Conservation (phyloP, 2,797 vertebrate species). For the Cirrhinus mrigala region DNA sequence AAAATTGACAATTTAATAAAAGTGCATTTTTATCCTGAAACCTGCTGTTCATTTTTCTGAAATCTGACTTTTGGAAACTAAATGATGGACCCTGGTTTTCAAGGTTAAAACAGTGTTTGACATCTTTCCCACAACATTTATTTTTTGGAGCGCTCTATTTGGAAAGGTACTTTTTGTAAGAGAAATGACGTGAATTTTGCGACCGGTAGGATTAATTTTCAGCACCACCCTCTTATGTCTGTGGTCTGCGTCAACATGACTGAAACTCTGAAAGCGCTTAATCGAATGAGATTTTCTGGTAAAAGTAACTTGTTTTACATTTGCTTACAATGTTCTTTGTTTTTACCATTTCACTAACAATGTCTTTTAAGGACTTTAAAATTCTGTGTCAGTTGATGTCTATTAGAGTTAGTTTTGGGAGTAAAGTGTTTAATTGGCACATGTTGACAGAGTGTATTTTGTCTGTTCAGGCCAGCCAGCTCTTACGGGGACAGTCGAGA, state of each 20-base stretch:
- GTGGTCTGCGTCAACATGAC: background rate
- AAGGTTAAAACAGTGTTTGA: background rate
- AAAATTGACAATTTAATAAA: background rate
- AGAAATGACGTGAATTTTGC: background rate
- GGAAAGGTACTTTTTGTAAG: background rate
- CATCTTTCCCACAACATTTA: background rate
- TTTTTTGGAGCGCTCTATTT: background rate
- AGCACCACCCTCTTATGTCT: background rate
- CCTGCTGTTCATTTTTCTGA: background rate
- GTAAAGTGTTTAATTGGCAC: background rate
- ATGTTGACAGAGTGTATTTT: slow-evolving; percentile 34
- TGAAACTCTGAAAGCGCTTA: background rate
- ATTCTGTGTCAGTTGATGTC: background rate
- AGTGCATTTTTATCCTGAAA: background rate
- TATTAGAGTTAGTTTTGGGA: background rate
- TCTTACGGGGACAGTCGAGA: slow-evolving; percentile 78
- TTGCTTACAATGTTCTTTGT: background rate
- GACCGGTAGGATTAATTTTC: background rate
- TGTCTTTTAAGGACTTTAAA: background rate
- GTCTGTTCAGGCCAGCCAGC: slow-evolving; percentile 68
- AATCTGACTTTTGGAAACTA: background rate
- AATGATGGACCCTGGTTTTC: background rate
- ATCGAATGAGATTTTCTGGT: background rate
- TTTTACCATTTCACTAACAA: background rate
- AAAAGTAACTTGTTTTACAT: background rate